Evolutionary conservation across 1,140 invertebrate species (phyloP), one percentile per base, ranked within the genome.

Genomic region (Aphaenogaster floridana): DNA sequence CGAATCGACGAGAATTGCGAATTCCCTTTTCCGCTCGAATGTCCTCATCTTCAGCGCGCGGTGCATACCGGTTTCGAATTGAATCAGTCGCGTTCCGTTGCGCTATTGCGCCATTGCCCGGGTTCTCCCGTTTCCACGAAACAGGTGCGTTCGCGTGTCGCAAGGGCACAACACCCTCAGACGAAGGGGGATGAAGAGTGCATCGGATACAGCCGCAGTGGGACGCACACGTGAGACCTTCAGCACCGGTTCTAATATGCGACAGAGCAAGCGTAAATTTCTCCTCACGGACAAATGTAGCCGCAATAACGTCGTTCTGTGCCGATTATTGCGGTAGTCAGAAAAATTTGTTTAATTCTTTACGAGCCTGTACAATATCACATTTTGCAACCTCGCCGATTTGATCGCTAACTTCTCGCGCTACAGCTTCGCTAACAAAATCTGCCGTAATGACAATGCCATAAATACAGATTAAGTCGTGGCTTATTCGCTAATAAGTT

Each of bases 1-100:
- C 54, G 80, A 84, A 84, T 74, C 69, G 54, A 84, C 13, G 80
- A 54, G 68, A 83, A 83, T 74, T 61, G 79, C 80, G 69, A 84
- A 84, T 84, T 84, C 42, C 69, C 69, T 84, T 84, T 84, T 84
- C 80, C 80, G 54, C 69, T 61, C 52, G 69, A 50, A 21, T 61
- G 69, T 84, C 45, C 78, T 84, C 80, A 39, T 76, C 54, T 74
- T 76, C 34, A n/a, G 64, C 64, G 78, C 52, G 68, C 68, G 68
- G 13, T 50, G 54, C 54, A 84, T 84, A 76, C 42, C 80, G 50
- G 80, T 45, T 50, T 74, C 80, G 69, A 84, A 84, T 84, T 76
- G 80, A 84, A 81, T 81, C 78, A 71, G 42, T 48, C 42, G 68
- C 54, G 69, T 84, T 74, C 64, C 66, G 52, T 71, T 13, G 50